phyloP scores from a whole-genome alignment of 2,797 vertebrate species.

The Salarias fasciatus region DNA sequence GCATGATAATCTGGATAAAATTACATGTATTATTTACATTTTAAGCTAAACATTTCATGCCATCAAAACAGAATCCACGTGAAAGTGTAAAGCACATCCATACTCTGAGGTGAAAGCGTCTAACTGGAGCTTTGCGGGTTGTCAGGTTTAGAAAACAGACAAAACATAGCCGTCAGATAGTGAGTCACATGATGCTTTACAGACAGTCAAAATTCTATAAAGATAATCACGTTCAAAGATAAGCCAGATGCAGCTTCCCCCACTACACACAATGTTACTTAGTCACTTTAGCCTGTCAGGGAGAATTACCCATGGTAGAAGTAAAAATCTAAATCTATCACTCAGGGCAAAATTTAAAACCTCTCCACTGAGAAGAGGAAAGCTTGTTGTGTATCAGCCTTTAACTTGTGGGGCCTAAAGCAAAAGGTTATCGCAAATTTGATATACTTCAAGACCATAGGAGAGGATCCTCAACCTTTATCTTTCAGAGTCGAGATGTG shows the following conservation, averaged over 20 bases:
- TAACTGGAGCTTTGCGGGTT: constrained; percentile 42
- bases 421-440: constrained; percentile 56
- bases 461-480: constrained; percentile 36
- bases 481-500: constrained; percentile 27
- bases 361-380: constrained; percentile 45
- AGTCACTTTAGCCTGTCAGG: constrained; percentile 81
- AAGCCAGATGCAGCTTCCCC: constrained; percentile 74
- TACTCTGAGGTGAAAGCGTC: constrained; percentile 45
- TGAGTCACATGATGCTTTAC: constrained; percentile 77
- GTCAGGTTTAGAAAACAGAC: constrained; percentile 56
- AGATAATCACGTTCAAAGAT: constrained; percentile 83
- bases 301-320: constrained; percentile 74
- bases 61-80: neutral
- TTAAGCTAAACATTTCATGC: neutral
- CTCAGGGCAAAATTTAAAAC: constrained; percentile 68
- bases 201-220: constrained; percentile 81
- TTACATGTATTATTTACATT: neutral
- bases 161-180: constrained; percentile 69
- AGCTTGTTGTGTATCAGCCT: constrained; percentile 62
- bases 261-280: constrained; percentile 69
- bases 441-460: constrained; percentile 45
- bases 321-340: constrained; percentile 76
- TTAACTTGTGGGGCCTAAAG: constrained; percentile 56
- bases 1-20: no score
- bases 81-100: constrained; percentile 4